Base-by-base conservation (phyloP, 2,797 vertebrate species). In the Phrynocephalus forsythii region DNA sequence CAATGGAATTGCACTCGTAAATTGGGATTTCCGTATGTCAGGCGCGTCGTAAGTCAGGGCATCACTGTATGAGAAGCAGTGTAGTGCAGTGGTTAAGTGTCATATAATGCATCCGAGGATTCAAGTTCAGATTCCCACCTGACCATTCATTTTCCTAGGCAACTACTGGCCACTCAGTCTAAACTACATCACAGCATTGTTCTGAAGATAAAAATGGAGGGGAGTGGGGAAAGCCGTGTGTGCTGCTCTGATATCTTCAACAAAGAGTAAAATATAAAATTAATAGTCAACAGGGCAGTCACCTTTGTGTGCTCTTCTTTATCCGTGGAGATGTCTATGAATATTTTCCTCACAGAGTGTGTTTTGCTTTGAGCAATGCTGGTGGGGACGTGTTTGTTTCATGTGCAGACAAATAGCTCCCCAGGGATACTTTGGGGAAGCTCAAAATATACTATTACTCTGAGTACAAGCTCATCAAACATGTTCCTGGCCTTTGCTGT, bases 401-500 rank as follows among this genome's bases (percentile, higher is more conserved):
- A 67, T 84, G 72, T 0, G 0, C n/a, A 11, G 28, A 8, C 16
- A 60, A 84, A 50, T 30, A 5, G 78, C 38, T 86, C 82, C 56
- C n/a, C 24, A 56, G 78, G 28, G 88, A 88, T 75, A 85, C 28
- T 2, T 2, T 88, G 60, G 84, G 82, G 82, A 88, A 66, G 15
- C 24, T 84, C 56, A 86, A 15, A 66, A n/a, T 75, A 90, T 90
- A 75, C 30, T 91, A 10, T 75, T 87, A 0, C 0, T 3, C 73
- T 86, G 50, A 86, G 28, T 13, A 68, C 85, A 92, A 85, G 69
- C 38, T 63, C 56, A 78, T 89, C 22, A 56, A 50, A 85, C 77
- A 2, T 20, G 50, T 87, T n/a, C 18, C 56, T 86, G 68, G 63
- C 69, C 82, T 90, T 86, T 92, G 84, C n/a, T 81, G 22, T 63